Conservation (phyloP, 2,113 vertebrate species). For the Erpornis zantholeuca region DNA sequence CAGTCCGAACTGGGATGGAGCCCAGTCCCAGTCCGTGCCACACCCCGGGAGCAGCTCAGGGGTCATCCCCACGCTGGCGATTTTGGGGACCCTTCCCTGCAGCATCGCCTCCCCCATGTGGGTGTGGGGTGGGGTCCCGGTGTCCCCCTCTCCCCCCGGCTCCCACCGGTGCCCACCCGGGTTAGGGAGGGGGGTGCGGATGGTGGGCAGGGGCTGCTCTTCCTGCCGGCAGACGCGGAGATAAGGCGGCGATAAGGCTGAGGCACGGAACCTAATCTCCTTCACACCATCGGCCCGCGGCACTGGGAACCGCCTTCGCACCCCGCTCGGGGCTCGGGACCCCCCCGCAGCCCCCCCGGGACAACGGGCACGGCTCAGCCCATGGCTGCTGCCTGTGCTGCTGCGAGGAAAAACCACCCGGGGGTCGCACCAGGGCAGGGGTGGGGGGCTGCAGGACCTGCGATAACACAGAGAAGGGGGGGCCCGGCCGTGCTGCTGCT, state of each 20-base stretch:
- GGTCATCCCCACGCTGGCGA: background rate
- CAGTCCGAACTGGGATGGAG: background rate
- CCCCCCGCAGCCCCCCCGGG: background rate
- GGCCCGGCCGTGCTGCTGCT: background rate
- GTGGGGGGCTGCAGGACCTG: background rate
- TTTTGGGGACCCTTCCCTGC: background rate
- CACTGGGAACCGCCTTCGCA: background rate
- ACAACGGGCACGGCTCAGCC: background rate
- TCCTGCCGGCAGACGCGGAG: background rate
- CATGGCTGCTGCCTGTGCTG: too few species aligned
- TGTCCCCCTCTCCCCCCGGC: fast-evolving
- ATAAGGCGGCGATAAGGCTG: background rate
- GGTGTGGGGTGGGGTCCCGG: background rate
- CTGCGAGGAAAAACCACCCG: background rate
- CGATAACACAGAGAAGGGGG: background rate
- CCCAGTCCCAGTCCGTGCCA: fast-evolving
- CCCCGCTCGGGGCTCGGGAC: background rate
- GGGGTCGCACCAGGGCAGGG: fast-evolving
- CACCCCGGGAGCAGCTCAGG: background rate
- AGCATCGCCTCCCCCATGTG: fast-evolving
- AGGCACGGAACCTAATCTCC: background rate
- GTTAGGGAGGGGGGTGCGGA: background rate
- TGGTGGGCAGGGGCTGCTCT: background rate
- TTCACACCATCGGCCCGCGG: conserved; percentile 34
- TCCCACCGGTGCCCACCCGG: background rate